A percentile compares a stretch with the other conserved stretches of the same genome.
Evolutionary conservation across 1,140 invertebrate genomes (phyloP).

Genomic region (Zaprionus tsacasi): DNA sequence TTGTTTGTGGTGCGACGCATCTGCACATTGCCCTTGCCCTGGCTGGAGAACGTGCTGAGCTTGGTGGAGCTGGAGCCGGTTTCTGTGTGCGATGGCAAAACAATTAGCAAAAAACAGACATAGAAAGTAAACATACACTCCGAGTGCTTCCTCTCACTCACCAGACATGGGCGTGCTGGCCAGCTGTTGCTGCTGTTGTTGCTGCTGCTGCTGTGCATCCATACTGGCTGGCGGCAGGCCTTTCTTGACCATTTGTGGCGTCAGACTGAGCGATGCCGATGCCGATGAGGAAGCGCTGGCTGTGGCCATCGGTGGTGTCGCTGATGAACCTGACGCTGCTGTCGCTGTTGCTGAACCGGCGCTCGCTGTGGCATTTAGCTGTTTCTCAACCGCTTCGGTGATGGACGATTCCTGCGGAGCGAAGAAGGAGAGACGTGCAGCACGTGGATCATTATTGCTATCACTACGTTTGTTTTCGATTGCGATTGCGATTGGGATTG

Average conservation of each 20-base stretch:
- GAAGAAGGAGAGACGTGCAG: conserved; percentile 84
- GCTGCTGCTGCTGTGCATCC: conserved; percentile 68
- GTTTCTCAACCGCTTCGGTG: conserved; percentile 92
- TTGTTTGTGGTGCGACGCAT: conserved; percentile 94
- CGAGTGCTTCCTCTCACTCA: conserved; percentile 32
- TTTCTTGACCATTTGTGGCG: conserved; percentile 90
- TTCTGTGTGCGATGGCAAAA: conserved; percentile 84
- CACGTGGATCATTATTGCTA: conserved; percentile 83
- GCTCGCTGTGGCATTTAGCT: conserved; percentile 87
- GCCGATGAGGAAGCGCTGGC: conserved; percentile 69
- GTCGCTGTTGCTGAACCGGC: conserved; percentile 21
- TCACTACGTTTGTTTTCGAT: conserved; percentile 71
- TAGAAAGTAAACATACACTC: too few species aligned
- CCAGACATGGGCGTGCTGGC: conserved; percentile 83
- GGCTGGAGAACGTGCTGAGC: conserved; percentile 88
- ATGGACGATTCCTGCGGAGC: conserved; percentile 84
- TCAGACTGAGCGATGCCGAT: conserved; percentile 85
- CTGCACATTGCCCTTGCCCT: conserved; percentile 89
- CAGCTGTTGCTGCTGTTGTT: conserved; percentile 59
- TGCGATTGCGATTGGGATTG: conserved; percentile 2
- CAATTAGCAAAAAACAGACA: conserved; percentile 8
- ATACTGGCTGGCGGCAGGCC: conserved; percentile 85
- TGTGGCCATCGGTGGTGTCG: conserved; percentile 18
- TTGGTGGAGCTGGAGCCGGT: conserved; percentile 86
- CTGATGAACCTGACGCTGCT: conserved; percentile 21